Evolutionary conservation across 2,797 vertebrate genomes (phyloP), one percentile per base, ranked within the genome.

Genomic region (Botia almorhae): DNA sequence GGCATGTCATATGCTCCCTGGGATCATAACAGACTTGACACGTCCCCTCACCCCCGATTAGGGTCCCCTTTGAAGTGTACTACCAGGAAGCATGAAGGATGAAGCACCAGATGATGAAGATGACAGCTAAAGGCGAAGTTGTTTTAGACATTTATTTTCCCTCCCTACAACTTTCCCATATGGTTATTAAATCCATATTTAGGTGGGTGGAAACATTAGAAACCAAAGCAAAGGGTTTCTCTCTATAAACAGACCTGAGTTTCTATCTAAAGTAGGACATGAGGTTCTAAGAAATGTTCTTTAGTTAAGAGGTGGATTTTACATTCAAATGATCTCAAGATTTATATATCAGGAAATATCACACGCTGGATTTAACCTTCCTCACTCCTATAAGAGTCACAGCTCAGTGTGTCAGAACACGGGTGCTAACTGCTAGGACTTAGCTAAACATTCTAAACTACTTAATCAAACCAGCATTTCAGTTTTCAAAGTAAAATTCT

Each of bases 101-200:
- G 81, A 83, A 63, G 53, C 69, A 48, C 70, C 69, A 82, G 73
- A 73, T 63, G 68, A 58, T 23, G 8, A 39, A 11, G 14, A 26
- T n/a, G 46, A 43, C 33, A 64, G 69, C 19, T 71, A 26, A 79
- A 64, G 33, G 7, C 68, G 53, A 71, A 67, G 43, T 36, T 33
- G 33, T 61, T 70, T 19, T 65, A 23, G 56, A 43, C 23, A 19
- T 68, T 17, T 43, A 46, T 56, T 75, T 74, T 69, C 17, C 26
- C 23, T 17, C 19, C 26, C 29, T 26, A 26, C 53, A 33, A 46
- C 12, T 21, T 76, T 80, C 58, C 51, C 74, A 46, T 16, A 33
- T 51, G n/a, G 29, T 78, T 82, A 79, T 79, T 84, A 26, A 82
- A 71, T 80, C 76, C 72, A 85, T 73, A 76, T 85, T 71, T 39